Conservation (phyloP, 2,113 vertebrate species). For the Glaucomys volans region DNA sequence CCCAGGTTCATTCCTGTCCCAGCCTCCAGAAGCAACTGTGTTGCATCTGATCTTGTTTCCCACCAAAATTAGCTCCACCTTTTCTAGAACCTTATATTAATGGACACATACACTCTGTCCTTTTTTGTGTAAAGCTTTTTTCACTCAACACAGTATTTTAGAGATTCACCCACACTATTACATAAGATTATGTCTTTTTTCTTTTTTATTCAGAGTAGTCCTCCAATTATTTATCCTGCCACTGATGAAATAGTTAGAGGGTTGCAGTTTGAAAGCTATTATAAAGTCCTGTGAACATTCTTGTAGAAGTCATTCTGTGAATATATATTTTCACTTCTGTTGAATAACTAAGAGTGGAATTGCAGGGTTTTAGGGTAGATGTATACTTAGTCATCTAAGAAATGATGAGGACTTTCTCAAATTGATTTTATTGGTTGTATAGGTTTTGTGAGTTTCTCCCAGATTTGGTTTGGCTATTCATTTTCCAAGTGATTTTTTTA, state of each 20-base stretch:
- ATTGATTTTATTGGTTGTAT: background rate
- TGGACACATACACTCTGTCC: background rate
- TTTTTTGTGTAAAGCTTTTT: background rate
- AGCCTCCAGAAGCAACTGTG: background rate
- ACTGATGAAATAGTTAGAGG: background rate
- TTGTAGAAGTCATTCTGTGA: background rate
- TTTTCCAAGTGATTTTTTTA: slow-evolving; percentile 52
- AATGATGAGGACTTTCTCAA: slow-evolving; percentile 36
- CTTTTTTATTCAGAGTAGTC: background rate
- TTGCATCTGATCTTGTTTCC: background rate
- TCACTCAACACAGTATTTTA: background rate
- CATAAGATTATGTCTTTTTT: background rate
- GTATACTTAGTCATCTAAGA: background rate
- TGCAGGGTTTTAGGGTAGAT: background rate
- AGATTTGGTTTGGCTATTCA: slow-evolving; percentile 12
- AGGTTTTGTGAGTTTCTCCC: background rate
- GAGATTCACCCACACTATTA: background rate
- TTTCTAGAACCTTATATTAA: background rate
- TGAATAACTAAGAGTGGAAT: background rate
- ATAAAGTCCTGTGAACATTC: background rate
- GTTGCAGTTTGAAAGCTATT: background rate
- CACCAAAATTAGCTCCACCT: background rate
- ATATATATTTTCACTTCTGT: slow-evolving; percentile 20
- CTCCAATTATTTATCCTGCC: background rate
- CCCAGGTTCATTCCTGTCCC: background rate